Evolutionary conservation across 2,797 vertebrate species (phyloP), one percentile per base, ranked within the genome.

Genomic region (Rhadinocentrus ornatus): DNA sequence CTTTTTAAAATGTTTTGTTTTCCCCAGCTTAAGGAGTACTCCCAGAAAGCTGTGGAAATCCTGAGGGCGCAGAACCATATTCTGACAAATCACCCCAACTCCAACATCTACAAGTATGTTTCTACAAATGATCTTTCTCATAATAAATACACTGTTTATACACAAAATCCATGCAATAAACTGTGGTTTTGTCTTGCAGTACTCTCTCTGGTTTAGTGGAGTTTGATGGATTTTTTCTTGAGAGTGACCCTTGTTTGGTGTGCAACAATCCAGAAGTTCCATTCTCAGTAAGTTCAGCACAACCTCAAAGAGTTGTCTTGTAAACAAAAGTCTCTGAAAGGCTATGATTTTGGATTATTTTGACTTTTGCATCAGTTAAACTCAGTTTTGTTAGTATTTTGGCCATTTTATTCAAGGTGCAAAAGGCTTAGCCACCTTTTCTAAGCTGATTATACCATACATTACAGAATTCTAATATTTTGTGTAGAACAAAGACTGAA

Each of bases 241-340:
- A 99, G 92, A 99, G 98, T 24, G 98, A 99, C 41, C 98, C 98
- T 54, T 99, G 98, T 86, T 92, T 99, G 56, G 98, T 99, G 69
- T 99, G 98, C 90, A 99, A 99, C 92, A 99, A 99, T 66, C 98
- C 98, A 0, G 98, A 99, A 92, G 97, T 99, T 86, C 97, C 98
- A 0, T 97, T 99, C 77, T 98, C 98, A 62, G 98, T 99, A 89
- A 46, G 89, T 88, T 27, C 24, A 62, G 44, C 31, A 50, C 44
- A 78, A 20, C 27, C 35, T 39, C 9, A 24, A 32, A 32, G 31
- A 7, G 10, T 29, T 53, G 8, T 20, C 27, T 41, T n/a, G 29
- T 27, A 6, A 34, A 6, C 0, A 24, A 44, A 44, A 52, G 16
- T 24, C 2, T 46, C 29, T 35, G 0, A 12, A 10, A 2, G 4